A percentile compares a stretch with the other conserved stretches of the same genome.
phyloP scores from a whole-genome alignment of 2,888 invertebrate genomes.

The Brachyptera risi region DNA sequence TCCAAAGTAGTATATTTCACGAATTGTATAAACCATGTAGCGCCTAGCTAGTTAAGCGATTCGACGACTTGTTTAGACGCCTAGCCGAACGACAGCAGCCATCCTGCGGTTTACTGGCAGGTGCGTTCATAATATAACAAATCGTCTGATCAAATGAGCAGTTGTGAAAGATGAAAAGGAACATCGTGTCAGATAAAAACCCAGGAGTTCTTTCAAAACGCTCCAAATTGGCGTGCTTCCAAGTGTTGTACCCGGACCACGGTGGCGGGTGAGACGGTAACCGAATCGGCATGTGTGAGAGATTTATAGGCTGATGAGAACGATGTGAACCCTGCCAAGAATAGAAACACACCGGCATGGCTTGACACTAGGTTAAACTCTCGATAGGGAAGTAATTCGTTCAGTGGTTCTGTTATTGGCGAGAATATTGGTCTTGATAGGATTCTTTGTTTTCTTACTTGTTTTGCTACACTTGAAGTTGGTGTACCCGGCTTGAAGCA shows the following conservation, averaged over 20 bases:
- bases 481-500: no score
- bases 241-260: slow-evolving; percentile 3
- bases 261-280: not conserved
- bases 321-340: not conserved
- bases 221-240: slow-evolving; percentile 1
- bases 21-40: not conserved
- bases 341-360: not conserved
- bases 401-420: no score
- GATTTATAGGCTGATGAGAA: slow-evolving; percentile 7
- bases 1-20: not conserved
- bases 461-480: no score
- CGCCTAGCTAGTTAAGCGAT: no score
- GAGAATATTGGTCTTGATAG: no score
- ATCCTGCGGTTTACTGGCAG: not conserved
- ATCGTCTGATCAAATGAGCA: slow-evolving; percentile 19
- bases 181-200: slow-evolving; percentile 19
- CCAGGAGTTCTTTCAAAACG: slow-evolving; percentile 18
- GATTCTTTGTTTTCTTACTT: no score
- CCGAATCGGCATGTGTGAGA: not conserved
- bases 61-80: no score
- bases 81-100: not conserved
- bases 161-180: slow-evolving; percentile 21
- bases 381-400: not conserved
- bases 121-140: slow-evolving; percentile 1
- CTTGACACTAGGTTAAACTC: not conserved